Evolutionary conservation across 2,888 invertebrate species (phyloP), one percentile per base, ranked within the genome.

Genomic region (Sussaba pulchella): DNA sequence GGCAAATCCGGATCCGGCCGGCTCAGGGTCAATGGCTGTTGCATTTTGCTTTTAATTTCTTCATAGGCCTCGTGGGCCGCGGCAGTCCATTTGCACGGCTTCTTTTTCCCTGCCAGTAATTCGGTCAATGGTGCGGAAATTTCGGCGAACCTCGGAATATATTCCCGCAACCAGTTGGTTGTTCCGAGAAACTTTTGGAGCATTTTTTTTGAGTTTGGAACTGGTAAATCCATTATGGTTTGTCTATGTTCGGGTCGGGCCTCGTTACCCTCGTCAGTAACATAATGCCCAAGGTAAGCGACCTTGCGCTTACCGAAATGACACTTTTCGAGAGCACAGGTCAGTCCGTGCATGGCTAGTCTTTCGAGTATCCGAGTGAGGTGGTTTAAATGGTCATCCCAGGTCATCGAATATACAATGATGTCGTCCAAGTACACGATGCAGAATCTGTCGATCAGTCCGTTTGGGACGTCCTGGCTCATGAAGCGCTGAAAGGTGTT

Each of bases 401-500:
- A 82, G 0, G 39, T 72, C 0, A 67, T n/a, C 0, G 85, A 84
- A 63, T 80, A 86, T 8, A 87, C 57, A 6, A 89, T 85, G 2
- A 89, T 86, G 59, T 89, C 88, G 39, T 89, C 89, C 1, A 89
- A 66, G 64, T 89, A 90, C 0, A 85, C 87, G 0, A 84, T 26
- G 21, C 83, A 83, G 52, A 84, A 76, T 0, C 82, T 17, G 6
- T 80, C 71, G 0, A 86, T 39, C 36, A 82, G 83, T 0, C 87
- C 87, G 0, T 63, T 41, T 0, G 86, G 81, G 0, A 87, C 85
- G 10, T 83, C 82, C 12, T 85, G 84, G 8, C 64, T 77, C 85
- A 88, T 88, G 1, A 88, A 85, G 66, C 87, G 82, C 76, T 88
- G 86, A 82, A 87, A 90, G 0, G 87, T 87, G 4, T 82, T 75